Evolutionary conservation across 2,888 invertebrate genomes (phyloP).

Genomic region (Sabatieria punctata): DNA sequence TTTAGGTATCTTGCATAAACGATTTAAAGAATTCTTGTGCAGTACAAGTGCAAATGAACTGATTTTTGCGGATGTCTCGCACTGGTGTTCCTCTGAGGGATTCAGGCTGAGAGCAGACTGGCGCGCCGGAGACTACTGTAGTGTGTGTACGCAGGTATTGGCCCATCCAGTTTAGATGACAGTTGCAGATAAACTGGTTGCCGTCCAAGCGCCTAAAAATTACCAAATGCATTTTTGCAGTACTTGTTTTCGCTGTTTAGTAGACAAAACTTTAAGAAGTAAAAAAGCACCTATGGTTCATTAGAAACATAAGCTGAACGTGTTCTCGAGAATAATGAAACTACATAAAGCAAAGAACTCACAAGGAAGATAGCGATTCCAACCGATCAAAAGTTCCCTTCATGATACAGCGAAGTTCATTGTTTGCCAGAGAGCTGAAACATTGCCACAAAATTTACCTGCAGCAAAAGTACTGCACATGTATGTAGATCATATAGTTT

Average conservation of each 20-base stretch:
- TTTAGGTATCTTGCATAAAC: not conserved
- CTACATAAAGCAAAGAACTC: slow-evolving; percentile 15
- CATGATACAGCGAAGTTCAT: slow-evolving; percentile 74
- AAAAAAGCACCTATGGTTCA: not conserved
- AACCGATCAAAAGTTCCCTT: slow-evolving; percentile 76
- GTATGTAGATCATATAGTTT: too few species aligned
- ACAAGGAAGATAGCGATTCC: slow-evolving; percentile 40
- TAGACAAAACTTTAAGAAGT: not conserved
- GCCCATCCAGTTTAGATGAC: slow-evolving; percentile 76
- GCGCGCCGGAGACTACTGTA: slow-evolving; percentile 50
- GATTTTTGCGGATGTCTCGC: not conserved
- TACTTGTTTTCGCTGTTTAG: too few species aligned
- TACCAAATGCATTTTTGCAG: too few species aligned
- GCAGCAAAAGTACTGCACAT: too few species aligned
- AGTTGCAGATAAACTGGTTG: slow-evolving; percentile 80
- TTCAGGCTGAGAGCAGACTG: slow-evolving; percentile 57
- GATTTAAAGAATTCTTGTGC: not conserved
- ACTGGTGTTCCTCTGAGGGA: slow-evolving; percentile 52
- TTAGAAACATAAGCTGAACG: too few species aligned
- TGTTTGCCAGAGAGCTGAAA: slow-evolving; percentile 53
- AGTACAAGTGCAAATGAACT: slow-evolving; percentile 11
- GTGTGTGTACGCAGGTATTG: slow-evolving; percentile 66
- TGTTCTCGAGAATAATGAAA: too few species aligned
- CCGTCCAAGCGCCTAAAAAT: slow-evolving; percentile 55
- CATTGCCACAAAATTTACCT: not conserved